Evolutionary conservation across 2,113 vertebrate species (phyloP).

Genomic region (Lanius ludovicianus): DNA sequence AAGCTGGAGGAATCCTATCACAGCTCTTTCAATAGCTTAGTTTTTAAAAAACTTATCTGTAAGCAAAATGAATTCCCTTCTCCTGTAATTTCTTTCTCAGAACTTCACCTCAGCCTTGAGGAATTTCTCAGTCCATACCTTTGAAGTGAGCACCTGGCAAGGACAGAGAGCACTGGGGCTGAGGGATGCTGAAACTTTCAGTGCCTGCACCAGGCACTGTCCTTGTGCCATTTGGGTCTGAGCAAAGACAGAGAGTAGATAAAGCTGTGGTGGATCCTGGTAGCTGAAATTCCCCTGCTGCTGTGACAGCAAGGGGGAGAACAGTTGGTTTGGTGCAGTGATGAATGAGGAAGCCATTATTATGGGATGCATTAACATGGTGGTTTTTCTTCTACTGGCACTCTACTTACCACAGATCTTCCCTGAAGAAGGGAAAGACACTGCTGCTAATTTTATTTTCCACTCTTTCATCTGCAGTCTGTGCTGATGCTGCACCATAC

Average conservation of each 20-base stretch:
- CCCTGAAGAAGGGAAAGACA: background rate
- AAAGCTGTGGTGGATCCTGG: background rate
- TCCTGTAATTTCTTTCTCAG: background rate
- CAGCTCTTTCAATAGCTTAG: background rate
- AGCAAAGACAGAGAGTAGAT: background rate
- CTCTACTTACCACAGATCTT: background rate
- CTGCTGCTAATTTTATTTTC: background rate
- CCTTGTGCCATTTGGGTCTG: background rate
- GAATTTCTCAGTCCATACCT: background rate
- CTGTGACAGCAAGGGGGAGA: slow-evolving; percentile 12
- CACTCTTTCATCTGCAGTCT: background rate
- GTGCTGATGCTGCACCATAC: background rate
- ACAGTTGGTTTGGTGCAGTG: background rate
- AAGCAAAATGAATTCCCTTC: background rate
- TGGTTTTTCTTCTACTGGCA: background rate
- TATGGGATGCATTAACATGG: background rate
- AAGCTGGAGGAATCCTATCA: background rate
- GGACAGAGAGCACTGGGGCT: background rate
- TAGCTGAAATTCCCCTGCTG: background rate
- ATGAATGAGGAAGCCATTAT: background rate
- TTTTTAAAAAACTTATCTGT: background rate
- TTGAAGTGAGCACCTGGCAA: background rate
- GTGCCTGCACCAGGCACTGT: background rate
- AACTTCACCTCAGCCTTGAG: background rate
- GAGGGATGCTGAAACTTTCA: background rate